A percentile compares a stretch with the other conserved stretches of the same genome.
phyloP scores from a whole-genome alignment of 2,113 vertebrate species.

The Saccopteryx leptura region DNA sequence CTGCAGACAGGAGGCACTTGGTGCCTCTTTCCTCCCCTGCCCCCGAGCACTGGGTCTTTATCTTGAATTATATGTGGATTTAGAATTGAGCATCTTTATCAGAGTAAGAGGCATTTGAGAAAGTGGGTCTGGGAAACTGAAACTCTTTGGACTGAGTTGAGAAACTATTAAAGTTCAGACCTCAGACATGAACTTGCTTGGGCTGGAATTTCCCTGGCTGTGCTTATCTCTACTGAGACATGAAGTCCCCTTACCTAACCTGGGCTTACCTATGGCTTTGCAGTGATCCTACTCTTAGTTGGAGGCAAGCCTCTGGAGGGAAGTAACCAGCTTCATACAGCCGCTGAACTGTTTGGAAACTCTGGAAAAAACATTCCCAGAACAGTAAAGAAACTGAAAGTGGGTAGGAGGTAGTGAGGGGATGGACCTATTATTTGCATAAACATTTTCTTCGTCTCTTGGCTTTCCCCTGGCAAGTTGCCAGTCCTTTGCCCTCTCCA shows the following conservation, averaged over 20 bases:
- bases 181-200: not conserved
- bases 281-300: not conserved
- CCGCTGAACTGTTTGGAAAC: slow-evolving; percentile 31
- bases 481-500: not conserved
- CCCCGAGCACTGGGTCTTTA: not conserved
- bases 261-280: slow-evolving; percentile 13
- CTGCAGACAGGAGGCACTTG: not conserved
- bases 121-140: slow-evolving; percentile 63
- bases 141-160: slow-evolving; percentile 17
- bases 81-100: not conserved
- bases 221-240: slow-evolving; percentile 2
- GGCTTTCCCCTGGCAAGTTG: not conserved
- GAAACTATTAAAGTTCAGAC: slow-evolving; percentile 3
- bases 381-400: slow-evolving; percentile 34
- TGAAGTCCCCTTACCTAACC: not conserved
- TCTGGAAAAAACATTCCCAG: not conserved
- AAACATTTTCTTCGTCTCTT: not conserved
- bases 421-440: not conserved
- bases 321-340: not conserved
- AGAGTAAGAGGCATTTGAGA: not conserved
- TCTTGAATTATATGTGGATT: not conserved
- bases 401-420: not conserved
- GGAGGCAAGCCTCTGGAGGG: not conserved
- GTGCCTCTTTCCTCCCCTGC: not conserved
- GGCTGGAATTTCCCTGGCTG: slow-evolving; percentile 49